Evolutionary conservation across 2,888 invertebrate species (phyloP), one percentile per base, ranked within the genome.

Genomic region (Caenorhabditis sp.): DNA sequence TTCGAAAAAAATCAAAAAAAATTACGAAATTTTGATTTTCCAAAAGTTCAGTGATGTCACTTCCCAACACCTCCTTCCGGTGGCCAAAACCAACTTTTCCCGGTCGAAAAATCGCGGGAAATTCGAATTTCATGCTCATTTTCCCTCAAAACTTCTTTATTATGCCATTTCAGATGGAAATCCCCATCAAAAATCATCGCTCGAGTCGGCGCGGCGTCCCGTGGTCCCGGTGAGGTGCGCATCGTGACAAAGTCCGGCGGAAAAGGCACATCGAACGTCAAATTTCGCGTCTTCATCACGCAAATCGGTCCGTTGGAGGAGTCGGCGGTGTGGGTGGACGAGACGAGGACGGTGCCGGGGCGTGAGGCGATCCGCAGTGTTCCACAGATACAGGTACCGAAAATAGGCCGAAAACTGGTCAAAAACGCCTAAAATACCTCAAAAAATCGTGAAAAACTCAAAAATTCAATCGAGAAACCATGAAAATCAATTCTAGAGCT

Each of bases 241-340:
- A 95, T 97, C 0, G 95, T 95, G 0, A 98, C 97, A 0, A 94
- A 94, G 75, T 95, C 95, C 80, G 97, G 96, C 63, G 97, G 97
- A 2, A 94, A 94, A 90, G 97, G 97, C 54, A 95, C 95, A 64
- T 96, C 96, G 72, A 96, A 96, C 61, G 96, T 97, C 4, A 95
- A 89, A 76, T 89, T 89, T 47, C 86, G 88, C 14, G 87, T 89
- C 8, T 88, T 89, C 79, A 89, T 89, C 72, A 84, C 86, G 14
- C 88, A 93, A 82, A 93, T 93, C 77, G 93, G 93, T 16, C 97
- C 98, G 0, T 95, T 97, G 88, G 98, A 98, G 93, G 98, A 98
- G 93, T 97, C 97, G 89, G 97, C 98, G 7, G 97, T 99, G 4
- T 99, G 98, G 98, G 96, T 98, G 0, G 98, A 99, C 93, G 99